Percentiles rank a stretch among this genome's conserved stretches.
These are phyloP conservation scores for Meleagris gallopavo DNA, from an alignment of 2,113 vertebrate species.

Conservation along the genomic window DNA sequence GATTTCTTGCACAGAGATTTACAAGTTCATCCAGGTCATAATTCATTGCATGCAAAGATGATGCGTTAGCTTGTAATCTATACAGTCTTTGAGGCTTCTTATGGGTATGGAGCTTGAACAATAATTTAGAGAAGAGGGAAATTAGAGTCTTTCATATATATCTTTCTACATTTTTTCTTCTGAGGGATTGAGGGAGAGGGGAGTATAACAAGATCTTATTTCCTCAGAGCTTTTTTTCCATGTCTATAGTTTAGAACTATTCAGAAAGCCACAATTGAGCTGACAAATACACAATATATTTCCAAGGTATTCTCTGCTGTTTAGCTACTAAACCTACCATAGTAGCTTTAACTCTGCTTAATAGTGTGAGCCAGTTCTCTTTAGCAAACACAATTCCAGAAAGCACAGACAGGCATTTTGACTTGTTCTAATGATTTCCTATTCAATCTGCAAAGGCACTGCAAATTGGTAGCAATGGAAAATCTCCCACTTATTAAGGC, in stretches of 20 bases:
- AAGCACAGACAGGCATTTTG: not conserved
- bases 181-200: not conserved
- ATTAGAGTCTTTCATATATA: slow-evolving; percentile 10
- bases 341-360: not conserved
- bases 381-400: not conserved
- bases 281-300: not conserved
- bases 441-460: not conserved
- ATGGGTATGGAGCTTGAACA: not conserved
- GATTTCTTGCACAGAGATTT: not conserved
- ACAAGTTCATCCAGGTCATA: not conserved
- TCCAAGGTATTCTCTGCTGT: not conserved
- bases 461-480: not conserved
- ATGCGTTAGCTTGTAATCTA: not conserved
- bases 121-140: not conserved
- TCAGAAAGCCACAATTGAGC: slow-evolving; percentile 34
- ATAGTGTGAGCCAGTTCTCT: not conserved
- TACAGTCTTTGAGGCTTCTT: not conserved
- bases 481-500: not conserved
- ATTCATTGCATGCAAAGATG: not conserved
- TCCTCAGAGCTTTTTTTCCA: slow-evolving; percentile 41
- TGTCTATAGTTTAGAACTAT: not conserved
- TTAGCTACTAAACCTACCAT: not conserved
- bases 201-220: not conserved
- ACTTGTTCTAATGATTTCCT: not conserved
- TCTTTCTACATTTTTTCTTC: slow-evolving; percentile 19